Evolutionary conservation across 2,113 vertebrate genomes (phyloP).

Genomic region (Corydoras sp.): DNA sequence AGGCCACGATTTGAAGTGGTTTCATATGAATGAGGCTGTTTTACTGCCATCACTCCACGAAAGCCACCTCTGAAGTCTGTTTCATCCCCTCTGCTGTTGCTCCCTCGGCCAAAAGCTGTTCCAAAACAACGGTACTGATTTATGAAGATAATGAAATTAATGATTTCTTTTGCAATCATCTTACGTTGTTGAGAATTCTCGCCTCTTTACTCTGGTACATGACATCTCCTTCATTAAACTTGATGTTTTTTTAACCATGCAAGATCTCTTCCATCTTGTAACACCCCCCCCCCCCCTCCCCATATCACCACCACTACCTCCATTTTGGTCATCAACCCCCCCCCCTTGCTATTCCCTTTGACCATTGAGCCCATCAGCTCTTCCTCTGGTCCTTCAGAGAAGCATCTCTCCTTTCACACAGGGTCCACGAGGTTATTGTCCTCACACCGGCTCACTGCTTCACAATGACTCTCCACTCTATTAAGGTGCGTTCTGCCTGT

Average conservation of each 20-base stretch:
- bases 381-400: conserved; percentile 71
- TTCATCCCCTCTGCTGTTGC: conserved; percentile 11
- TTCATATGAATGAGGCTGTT: not conserved
- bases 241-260: conserved; percentile 41
- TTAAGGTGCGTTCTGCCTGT: conserved; percentile 99
- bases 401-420: conserved; percentile 71
- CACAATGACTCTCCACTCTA: conserved; percentile 99
- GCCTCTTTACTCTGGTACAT: conserved; percentile 56
- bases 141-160: too few species aligned
- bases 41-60: not conserved
- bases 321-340: conserved; percentile 58
- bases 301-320: conserved; percentile 33
- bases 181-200: conserved; percentile 43
- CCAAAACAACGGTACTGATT: not conserved
- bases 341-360: conserved; percentile 46
- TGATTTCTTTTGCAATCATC: conserved; percentile 24
- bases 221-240: conserved; percentile 61
- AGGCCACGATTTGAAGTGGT: not conserved
- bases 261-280: conserved; percentile 38
- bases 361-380: conserved; percentile 75
- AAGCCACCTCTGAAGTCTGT: not conserved
- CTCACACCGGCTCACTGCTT: conserved; percentile 87
- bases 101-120: conserved; percentile 11
- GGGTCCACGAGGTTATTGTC: conserved; percentile 82
- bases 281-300: conserved; percentile 17